Base-by-base conservation (phyloP, 2,113 vertebrate species). In the Corythaixoides concolor region DNA sequence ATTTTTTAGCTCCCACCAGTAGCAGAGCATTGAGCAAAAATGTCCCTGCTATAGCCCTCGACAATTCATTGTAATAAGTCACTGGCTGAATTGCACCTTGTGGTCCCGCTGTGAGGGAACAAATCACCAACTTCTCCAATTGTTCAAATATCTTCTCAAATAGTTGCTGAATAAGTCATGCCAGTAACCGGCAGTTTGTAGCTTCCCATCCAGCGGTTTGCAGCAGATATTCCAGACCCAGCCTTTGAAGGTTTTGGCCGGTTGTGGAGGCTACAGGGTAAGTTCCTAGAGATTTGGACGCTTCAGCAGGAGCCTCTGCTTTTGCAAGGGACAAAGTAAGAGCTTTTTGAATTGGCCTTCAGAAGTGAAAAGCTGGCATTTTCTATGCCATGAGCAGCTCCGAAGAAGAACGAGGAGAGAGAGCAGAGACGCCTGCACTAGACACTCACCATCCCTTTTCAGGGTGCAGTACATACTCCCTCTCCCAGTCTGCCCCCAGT, bases 151-250 rank as follows among this genome's bases (percentile, higher is more conserved):
- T 21, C 86, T 93, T 76, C 86, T 88, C 78, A 79, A 60, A 90
- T 22, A 88, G 81, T 87, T 91, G 58, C 86, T 96, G 92, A 97
- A 95, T 97, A 96, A 97, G 91, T 90, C 77, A 91, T 97, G 92
- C 27, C 94, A 28, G 53, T 58, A 84, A 92, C 62, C 4, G 5
- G 70, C 89, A 82, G 77, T 52, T 69, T 82, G 84, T 85, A 33
- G 45, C 89, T 89, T 85, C 80, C 53, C 81, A 73, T 79, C 88
- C 58, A 91, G 89, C 11, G 0, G 30, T 78, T 87, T 84, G 63
- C 68, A 92, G 88, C 63, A 63, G 56, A 56, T 80, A 83, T 43
- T 86, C 80, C 76, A 69, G 53, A 86, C 26, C 69, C 11, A 9
- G 63, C 41, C 82, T 87, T 81, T 66, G 41, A 95, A 77, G 26